Evolutionary conservation across 2,113 vertebrate genomes (phyloP), one percentile per base, ranked within the genome.

Genomic region (Polypterus bichir): DNA sequence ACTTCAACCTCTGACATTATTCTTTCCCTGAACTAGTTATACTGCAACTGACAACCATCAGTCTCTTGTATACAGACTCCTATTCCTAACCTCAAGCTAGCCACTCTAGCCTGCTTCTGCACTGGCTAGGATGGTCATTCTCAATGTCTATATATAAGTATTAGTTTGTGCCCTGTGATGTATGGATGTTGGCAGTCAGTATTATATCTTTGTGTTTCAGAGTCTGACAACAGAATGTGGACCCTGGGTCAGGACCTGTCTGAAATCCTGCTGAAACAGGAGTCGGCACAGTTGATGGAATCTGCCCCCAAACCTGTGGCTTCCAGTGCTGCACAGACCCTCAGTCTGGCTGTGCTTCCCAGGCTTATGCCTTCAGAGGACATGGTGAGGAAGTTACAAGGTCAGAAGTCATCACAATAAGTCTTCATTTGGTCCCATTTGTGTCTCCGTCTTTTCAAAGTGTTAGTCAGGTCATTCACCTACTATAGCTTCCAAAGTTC

Each of bases 221-320:
- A 94, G 48, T 75, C 91, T 60, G 91, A 92, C 54, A 83, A 71
- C 44, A 87, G 84, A 65, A 83, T 91, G 4, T 98, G 95, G 95
- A 86, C 85, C 4, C 90, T 98, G 79, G 92, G 89, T 65, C 91
- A 94, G 74, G 93, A 95, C 69, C 86, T 97, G 59, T 92, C 93
- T 49, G 89, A 91, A 70, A 88, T 98, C 82, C 80, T 97, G 84
- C 93, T 98, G 79, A 98, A 98, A 73, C 92, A 95, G 73, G 93
- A 98, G 73, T 90, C 93, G 62, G 88, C 76, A 65, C 78, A 85
- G 63, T 68, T 83, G 72, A 74, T 85, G 64, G 90, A 94, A 61
- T 77, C 88, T 75, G 62, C 79, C 75, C 75, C 83, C 64, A 75
- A 85, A 2, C 63, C 86, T 10, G 70, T 71, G 70, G 66, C 66